Evolutionary conservation across 2,888 invertebrate genomes (phyloP).

Genomic region (Stenoptilia bipunctidactyla): DNA sequence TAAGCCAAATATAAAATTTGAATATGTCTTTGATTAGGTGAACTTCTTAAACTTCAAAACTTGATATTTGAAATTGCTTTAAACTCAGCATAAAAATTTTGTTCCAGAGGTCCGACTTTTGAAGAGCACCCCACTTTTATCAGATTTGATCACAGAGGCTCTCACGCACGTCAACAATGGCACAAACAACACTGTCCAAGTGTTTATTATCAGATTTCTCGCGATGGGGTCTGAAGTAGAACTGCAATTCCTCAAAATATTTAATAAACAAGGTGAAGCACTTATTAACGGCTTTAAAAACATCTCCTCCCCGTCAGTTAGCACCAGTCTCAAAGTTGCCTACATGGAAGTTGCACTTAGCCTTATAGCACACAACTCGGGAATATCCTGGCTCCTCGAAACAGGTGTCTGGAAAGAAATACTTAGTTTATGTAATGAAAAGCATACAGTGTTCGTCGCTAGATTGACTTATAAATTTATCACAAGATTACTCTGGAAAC

Average conservation of each 20-base stretch:
- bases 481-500: conserved; percentile 69
- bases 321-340: conserved; percentile 76
- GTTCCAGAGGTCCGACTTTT: conserved; percentile 41
- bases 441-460: conserved; percentile 79
- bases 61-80: too few species aligned
- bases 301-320: conserved; percentile 39
- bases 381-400: conserved; percentile 75
- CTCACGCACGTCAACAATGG: conserved; percentile 26
- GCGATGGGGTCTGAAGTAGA: conserved; percentile 73
- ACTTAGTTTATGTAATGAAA: conserved; percentile 72
- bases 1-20: not conserved
- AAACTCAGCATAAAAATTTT: too few species aligned
- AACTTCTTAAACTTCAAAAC: not conserved
- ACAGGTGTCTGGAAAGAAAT: conserved; percentile 76
- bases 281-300: conserved; percentile 31
- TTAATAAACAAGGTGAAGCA: conserved; percentile 35
- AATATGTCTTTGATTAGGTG: not conserved
- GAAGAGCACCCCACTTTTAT: conserved; percentile 29
- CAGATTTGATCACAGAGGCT: conserved; percentile 35
- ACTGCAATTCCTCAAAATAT: conserved; percentile 69
- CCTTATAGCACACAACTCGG: conserved; percentile 73
- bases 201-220: conserved; percentile 75
- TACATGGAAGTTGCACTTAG: conserved; percentile 74
- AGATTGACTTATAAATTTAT: conserved; percentile 77
- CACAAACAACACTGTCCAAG: conserved; percentile 44